Base-by-base conservation (phyloP, 2,888 invertebrate species). In the Drosophila demipolita region DNA sequence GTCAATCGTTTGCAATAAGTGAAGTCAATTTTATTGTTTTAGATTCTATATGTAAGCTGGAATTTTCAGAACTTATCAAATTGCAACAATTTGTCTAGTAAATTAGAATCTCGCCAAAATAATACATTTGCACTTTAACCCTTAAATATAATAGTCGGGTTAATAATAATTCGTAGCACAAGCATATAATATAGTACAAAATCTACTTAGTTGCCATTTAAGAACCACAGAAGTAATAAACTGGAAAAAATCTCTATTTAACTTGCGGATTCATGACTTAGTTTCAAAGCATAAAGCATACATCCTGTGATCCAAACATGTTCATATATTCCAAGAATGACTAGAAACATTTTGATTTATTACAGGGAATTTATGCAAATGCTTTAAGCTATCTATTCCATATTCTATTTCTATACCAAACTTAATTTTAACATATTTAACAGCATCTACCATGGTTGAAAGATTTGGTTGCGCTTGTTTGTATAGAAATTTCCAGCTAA, bases 281-380 rank as follows among this genome's bases (percentile, higher is more conserved):
- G 17, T n/a, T 38, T 49, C 20, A 2, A 29, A 29, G 29, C 17
- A 74, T 62, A 54, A 63, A 48, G 57, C 45, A 45, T 33, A 48
- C 52, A 15, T 32, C 15, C 12, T 50, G 57, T n/a, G n/a, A 17
- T 29, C 42, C 42, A n/a, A 32, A 29, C 49, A 40, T 20, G 38
- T 61, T 35, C 38, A 40, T 50, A 48, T 15, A 23, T 7, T 23
- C 23, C 11, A 9, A 54, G 3, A 36, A 26, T 26, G 23, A 4
- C 8, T 17, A 50, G 62, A 26, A 70, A 72, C 75, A 78, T 68
- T 53, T 66, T 78, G 76, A 87, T 81, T 87, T 87, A 84, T 79
- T 67, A 9, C 57, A 60, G 54, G 70, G 61, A 74, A 71, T 78
- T 75, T 82, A 66, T 73, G 66, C 42, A 36, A 40, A 48, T 40